Base-by-base conservation (phyloP, 2,888 invertebrate genomes). In the Heteromyza rotundicornis region DNA sequence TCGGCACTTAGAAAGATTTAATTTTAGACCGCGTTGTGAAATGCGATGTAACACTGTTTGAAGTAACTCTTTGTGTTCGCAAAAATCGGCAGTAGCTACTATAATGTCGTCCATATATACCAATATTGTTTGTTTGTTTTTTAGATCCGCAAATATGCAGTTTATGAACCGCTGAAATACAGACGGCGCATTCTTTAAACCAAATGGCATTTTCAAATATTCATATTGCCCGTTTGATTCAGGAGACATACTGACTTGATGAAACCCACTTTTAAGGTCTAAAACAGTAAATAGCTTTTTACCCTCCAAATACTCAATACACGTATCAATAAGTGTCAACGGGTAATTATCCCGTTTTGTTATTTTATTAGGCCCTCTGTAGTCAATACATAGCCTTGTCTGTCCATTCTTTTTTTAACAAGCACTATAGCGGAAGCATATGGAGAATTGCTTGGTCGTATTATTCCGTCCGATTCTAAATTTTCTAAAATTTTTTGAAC, bases 131-230 rank as follows among this genome's bases (percentile, higher is more conserved):
- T 19, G 17, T 19, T 3, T 14, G 17, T 35, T 19, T 1, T 35
- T 53, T 19, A 53, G 2, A 19, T 32, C 35, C 19, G 19, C 16
- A 19, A 53, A 16, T 1, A 53, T 35, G 35, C 19, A 7, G 19
- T 47, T 19, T 5, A 47, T 47, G 17, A 53, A 53, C 8, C 27
- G 27, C 32, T 53, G 52, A 17, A 53, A 53, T 16, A 20, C 35
- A 19, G 69, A 66, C 1, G 66, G 59, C 27, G 70, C 68, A n/a
- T 50, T 56, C 54, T 62, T 64, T 19, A 35, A 24, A 22, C 56
- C 49, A 5, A 57, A 47, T n/a, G 57, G 35, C 27, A 32, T 20
- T 49, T 19, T 47, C 2, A 32, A 8, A 2, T 17, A 47, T 19
- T 47, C 57, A 5, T 49, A 27, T n/a, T 57, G 49, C 0, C 49